A percentile compares a stretch with the other conserved stretches of the same genome.
Conservation (phyloP, 2,113 vertebrate species). For the Poicephalus meyeri region DNA sequence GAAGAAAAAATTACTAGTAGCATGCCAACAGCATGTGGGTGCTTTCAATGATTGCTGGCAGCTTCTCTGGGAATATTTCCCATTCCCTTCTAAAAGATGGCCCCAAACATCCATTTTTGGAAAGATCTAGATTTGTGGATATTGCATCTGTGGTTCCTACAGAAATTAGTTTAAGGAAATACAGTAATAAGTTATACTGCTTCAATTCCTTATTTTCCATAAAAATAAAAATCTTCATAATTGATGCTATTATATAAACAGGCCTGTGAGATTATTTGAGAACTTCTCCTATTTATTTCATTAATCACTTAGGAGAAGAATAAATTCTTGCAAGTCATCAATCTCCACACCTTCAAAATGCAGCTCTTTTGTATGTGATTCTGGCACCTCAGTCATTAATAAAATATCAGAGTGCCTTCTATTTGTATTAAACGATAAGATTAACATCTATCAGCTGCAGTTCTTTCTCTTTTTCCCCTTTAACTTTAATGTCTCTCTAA, state of each 20-base stretch:
- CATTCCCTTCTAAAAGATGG: not conserved
- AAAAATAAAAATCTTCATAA: not conserved
- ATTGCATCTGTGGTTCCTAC: not conserved
- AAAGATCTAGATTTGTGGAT: not conserved
- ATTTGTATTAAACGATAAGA: not conserved
- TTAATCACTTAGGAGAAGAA: not conserved
- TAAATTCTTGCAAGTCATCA: not conserved
- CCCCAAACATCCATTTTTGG: not conserved
- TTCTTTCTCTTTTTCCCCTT: not conserved
- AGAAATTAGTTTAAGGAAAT: not conserved
- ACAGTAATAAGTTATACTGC: not conserved
- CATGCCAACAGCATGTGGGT: not conserved
- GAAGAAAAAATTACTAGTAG: not conserved
- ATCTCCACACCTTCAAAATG: not conserved
- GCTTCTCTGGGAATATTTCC: not conserved
- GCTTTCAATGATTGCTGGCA: not conserved
- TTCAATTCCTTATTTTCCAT: not conserved
- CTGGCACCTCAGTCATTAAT: not conserved
- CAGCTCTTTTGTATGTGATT: not conserved
- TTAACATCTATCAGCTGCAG: not conserved
- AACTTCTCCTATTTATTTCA: not conserved
- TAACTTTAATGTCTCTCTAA: not conserved
- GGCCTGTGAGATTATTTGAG: not conserved
- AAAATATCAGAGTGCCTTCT: not conserved
- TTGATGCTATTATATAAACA: not conserved